These are phyloP conservation scores for Doris montereyensis DNA, from an alignment of 2,888 invertebrate genomes.

Conservation along the genomic window DNA sequence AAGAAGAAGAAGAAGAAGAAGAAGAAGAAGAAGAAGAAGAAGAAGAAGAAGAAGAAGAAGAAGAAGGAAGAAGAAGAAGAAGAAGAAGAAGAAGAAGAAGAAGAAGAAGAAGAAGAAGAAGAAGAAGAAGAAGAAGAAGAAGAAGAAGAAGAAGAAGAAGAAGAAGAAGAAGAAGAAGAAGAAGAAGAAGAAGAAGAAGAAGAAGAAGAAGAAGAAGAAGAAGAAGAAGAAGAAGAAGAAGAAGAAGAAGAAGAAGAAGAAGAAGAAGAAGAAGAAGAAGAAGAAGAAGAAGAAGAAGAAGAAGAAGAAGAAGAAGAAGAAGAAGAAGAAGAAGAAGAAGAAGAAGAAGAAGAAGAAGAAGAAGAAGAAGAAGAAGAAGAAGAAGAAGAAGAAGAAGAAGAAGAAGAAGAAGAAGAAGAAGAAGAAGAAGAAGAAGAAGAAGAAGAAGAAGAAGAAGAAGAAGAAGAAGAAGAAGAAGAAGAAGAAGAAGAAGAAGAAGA, in stretches of 20 bases:
- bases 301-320: constrained; percentile 50
- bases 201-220: neutral
- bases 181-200: neutral
- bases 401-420: no score
- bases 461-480: no score
- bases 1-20: neutral
- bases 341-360: no score
- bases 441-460: no score
- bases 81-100: no score
- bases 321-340: constrained; percentile 45
- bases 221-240: constrained; percentile 47
- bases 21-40: neutral
- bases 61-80: neutral
- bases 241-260: constrained; percentile 49
- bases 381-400: no score
- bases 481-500: no score
- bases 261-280: constrained; percentile 50
- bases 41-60: neutral
- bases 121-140: neutral
- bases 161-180: neutral
- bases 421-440: no score
- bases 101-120: neutral
- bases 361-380: no score
- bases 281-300: constrained; percentile 51
- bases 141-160: neutral